Base-by-base conservation (phyloP, 2,113 vertebrate genomes). In the Sarotherodon lohbergeri region DNA sequence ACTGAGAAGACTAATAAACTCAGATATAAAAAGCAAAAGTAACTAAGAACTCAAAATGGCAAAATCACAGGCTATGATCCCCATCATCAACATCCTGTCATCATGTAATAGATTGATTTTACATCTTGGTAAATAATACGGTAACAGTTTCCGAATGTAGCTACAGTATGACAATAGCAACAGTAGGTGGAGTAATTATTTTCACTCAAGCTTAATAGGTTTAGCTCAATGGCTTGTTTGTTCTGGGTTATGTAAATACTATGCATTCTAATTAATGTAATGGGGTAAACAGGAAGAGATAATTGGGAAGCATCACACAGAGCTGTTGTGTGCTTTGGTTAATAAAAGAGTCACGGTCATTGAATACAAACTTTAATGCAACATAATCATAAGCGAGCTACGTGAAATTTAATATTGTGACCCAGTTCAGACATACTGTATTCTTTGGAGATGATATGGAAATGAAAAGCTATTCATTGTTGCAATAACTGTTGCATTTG, bases 231-330 rank as follows among this genome's bases (percentile, higher is more conserved):
- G 88, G 68, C 91, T 95, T 94, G 94, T 94, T 94, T 93, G 88
- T 90, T 90, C 57, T 80, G 61, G 79, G 88, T 89, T 88, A 90
- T 92, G 87, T 86, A 93, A 91, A 94, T 94, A 93, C 91, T 88
- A 86, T 78, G 71, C 85, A 89, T 91, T 93, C 84, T 93, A 94
- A 96, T 96, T 93, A 95, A 94, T 93, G 68, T 90, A 92, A 95
- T 90, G 90, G 79, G 80, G 86, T 90, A 89, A 94, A 93, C 90
- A 92, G 57, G 54, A 86, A 66, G 59, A 81, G 86, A 95, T 93
- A 88, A 95, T 92, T 93, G 83, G 83, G 85, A 86, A 83, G 76
- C 87, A 83, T 86, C 82, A 90, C 91, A 79, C 16, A 6, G n/a
- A 34, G 66, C 34, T 9, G 50, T 29, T 22, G 61, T 89, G 90